These are phyloP conservation scores for Drosophila simulans DNA, from an alignment of 1,140 invertebrate genomes.

Conservation along the genomic window DNA sequence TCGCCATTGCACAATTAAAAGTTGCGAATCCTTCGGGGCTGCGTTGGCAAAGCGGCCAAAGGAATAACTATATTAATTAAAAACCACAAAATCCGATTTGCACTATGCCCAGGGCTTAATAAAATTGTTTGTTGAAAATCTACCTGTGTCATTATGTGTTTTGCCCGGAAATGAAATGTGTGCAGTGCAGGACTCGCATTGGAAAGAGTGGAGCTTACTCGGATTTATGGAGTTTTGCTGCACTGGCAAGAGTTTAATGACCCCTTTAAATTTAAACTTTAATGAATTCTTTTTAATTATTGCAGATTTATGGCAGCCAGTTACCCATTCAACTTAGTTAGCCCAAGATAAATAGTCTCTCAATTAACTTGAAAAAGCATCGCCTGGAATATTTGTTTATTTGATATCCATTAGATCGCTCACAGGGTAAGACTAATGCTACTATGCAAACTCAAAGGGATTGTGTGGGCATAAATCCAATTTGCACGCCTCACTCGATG, in stretches of 20 bases:
- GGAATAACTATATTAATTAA: slow-evolving; percentile 65
- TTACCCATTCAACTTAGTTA: too few species aligned
- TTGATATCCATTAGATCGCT: slow-evolving; percentile 35
- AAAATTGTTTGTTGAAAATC: slow-evolving; percentile 37
- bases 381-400: slow-evolving; percentile 36
- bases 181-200: background rate
- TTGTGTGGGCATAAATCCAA: slow-evolving; percentile 30
- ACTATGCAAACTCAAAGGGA: slow-evolving; percentile 21
- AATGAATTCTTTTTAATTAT: too few species aligned
- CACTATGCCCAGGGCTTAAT: slow-evolving; percentile 41
- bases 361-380: slow-evolving; percentile 15
- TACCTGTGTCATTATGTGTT: slow-evolving; percentile 20
- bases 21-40: slow-evolving; percentile 19
- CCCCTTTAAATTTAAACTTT: background rate
- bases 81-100: slow-evolving; percentile 49
- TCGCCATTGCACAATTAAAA: slow-evolving; percentile 44
- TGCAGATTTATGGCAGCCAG: background rate
- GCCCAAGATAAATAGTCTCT: background rate
- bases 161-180: slow-evolving; percentile 1
- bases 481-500: slow-evolving; percentile 44
- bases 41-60: background rate
- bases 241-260: too few species aligned
- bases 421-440: slow-evolving; percentile 44
- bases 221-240: slow-evolving; percentile 7
- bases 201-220: background rate